Evolutionary conservation across 2,113 vertebrate genomes (phyloP).

Genomic region (Struthio camelus): DNA sequence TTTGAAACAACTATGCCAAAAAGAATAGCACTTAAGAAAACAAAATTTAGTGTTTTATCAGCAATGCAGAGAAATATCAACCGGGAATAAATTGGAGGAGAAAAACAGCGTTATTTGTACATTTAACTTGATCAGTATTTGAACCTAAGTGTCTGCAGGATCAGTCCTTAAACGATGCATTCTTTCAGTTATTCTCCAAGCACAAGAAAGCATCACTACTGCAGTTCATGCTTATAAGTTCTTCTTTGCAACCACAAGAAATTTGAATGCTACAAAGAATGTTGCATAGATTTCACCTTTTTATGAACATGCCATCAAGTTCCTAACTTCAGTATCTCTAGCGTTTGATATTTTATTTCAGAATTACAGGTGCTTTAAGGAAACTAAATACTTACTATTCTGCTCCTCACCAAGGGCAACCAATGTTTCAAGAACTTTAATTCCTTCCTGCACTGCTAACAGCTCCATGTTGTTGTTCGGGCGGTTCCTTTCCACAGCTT

Average conservation of each 20-base stretch:
- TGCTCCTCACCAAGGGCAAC: conserved; percentile 95
- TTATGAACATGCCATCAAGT: not conserved
- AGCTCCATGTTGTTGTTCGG: conserved; percentile 85
- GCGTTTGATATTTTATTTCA: not conserved
- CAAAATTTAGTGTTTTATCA: not conserved
- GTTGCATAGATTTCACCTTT: not conserved
- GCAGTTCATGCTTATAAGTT: not conserved
- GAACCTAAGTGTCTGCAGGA: not conserved
- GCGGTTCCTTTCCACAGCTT: conserved; percentile 87
- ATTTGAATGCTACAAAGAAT: not conserved
- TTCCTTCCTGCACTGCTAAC: conserved; percentile 93
- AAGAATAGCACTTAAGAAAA: not conserved
- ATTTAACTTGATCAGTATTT: not conserved
- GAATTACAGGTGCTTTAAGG: not conserved
- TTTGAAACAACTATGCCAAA: not conserved
- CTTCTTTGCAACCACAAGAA: not conserved
- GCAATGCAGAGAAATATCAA: not conserved
- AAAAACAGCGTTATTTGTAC: not conserved
- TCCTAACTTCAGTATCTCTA: not conserved
- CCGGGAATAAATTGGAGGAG: not conserved
- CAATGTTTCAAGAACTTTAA: conserved; percentile 92
- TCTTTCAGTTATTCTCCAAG: not conserved
- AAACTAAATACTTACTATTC: conserved; percentile 87
- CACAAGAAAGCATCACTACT: not conserved
- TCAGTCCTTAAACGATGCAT: not conserved